A percentile compares a stretch with the other conserved stretches of the same genome.
These are phyloP conservation scores for Leucopsar rothschildi DNA, from an alignment of 2,113 vertebrate species.

Conservation along the genomic window DNA sequence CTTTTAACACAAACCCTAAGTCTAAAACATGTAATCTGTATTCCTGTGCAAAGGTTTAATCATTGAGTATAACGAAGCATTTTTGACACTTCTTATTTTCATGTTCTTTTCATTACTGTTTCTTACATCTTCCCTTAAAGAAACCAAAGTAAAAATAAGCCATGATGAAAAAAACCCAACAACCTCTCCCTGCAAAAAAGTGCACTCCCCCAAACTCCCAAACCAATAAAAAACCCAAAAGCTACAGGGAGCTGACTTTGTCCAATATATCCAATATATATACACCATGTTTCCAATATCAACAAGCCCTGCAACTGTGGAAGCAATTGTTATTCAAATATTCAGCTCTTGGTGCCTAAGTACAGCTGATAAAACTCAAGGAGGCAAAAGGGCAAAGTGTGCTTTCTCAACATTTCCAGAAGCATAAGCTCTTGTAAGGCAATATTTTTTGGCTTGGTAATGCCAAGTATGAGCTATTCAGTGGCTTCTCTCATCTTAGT, in stretches of 20 bases:
- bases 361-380: not conserved
- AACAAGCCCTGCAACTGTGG: not conserved
- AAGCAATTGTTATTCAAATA: not conserved
- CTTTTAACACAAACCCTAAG: not conserved
- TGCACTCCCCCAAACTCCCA: fast-evolving
- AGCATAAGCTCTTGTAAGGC: not conserved
- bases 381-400: not conserved
- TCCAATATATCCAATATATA: not conserved
- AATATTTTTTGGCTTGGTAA: not conserved
- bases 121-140: not conserved
- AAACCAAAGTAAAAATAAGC: not conserved
- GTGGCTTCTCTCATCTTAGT: not conserved
- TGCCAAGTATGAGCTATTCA: not conserved
- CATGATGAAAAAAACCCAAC: not conserved
- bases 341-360: not conserved
- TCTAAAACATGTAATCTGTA: not conserved
- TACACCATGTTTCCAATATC: not conserved
- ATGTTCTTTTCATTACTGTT: not conserved
- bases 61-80: not conserved
- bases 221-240: not conserved
- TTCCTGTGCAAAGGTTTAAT: not conserved
- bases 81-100: not conserved
- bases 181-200: not conserved
- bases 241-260: not conserved
- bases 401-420: not conserved